These are phyloP conservation scores for Porites australiensis DNA, from an alignment of 64 coral and sea anemone species.

Conservation along the genomic window DNA sequence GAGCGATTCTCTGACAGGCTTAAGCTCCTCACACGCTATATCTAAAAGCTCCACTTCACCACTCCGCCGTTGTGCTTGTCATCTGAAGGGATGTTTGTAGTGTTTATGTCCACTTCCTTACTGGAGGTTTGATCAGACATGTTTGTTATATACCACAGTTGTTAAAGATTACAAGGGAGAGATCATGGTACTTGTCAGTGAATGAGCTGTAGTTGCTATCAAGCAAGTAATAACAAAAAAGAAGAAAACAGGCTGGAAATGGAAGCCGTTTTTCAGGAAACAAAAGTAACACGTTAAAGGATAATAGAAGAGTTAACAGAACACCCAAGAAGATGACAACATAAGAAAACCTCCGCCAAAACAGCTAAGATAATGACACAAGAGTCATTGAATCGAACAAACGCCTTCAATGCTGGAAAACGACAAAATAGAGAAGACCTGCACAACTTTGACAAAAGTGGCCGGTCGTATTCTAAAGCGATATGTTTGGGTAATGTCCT, in stretches of 20 bases:
- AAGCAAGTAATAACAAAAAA: slow-evolving; percentile 2
- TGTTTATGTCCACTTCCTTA: not conserved
- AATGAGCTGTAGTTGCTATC: slow-evolving; percentile 9
- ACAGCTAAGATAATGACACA: too few species aligned
- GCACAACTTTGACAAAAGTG: too few species aligned
- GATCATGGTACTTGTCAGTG: slow-evolving; percentile 20
- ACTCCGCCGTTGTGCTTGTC: not conserved
- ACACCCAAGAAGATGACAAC: too few species aligned
- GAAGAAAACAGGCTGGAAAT: not conserved
- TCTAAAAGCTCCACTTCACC: not conserved
- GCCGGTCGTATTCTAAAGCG: too few species aligned
- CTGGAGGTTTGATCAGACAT: too few species aligned
- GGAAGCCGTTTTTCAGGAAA: not conserved
- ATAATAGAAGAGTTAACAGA: too few species aligned
- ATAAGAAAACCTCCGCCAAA: too few species aligned
- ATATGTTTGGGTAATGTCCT: too few species aligned
- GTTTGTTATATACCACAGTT: not conserved
- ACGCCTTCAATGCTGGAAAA: too few species aligned
- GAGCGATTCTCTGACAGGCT: not conserved
- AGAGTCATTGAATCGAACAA: too few species aligned
- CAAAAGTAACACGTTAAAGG: not conserved
- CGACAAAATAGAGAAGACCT: too few species aligned
- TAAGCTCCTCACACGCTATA: not conserved
- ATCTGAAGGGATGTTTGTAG: not conserved
- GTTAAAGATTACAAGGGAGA: not conserved